These are phyloP conservation scores for Semotilus atromaculatus DNA, from an alignment of 2,797 vertebrate genomes.

Conservation along the genomic window DNA sequence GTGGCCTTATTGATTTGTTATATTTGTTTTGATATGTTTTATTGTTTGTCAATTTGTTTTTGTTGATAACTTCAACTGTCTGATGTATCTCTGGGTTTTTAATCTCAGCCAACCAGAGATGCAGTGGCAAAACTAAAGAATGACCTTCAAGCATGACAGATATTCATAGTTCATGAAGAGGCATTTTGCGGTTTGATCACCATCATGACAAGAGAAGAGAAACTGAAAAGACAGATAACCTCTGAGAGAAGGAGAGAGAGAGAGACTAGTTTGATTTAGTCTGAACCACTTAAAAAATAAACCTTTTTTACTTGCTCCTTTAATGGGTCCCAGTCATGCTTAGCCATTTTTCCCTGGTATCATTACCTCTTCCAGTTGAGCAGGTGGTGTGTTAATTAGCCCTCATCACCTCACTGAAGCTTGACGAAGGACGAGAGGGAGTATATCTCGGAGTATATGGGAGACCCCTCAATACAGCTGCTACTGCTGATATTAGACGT, in stretches of 20 bases:
- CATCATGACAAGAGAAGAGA: background rate
- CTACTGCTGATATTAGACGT: background rate
- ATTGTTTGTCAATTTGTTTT: background rate
- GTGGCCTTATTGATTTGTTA: background rate
- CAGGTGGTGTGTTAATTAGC: conserved; percentile 48
- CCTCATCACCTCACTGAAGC: conserved; percentile 32
- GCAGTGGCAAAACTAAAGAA: background rate
- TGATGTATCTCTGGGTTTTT: background rate
- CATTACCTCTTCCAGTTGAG: conserved; percentile 23
- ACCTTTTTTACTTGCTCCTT: background rate
- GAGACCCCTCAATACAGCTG: background rate
- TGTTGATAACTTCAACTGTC: background rate
- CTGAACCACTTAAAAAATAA: background rate
- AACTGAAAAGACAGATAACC: background rate
- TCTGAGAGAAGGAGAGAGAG: background rate
- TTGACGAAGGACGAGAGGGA: conserved; percentile 18
- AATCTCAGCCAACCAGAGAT: background rate
- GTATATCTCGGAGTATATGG: background rate
- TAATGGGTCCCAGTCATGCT: background rate
- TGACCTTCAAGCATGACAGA: background rate
- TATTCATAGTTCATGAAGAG: background rate
- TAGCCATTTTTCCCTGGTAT: conserved; percentile 11
- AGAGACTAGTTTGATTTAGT: background rate
- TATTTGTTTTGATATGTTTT: background rate
- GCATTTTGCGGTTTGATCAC: background rate